Percentiles rank a stretch among this genome's conserved stretches.
These are phyloP conservation scores for Drosophila obscura DNA, from an alignment of 1,140 invertebrate genomes.

Conservation along the genomic window DNA sequence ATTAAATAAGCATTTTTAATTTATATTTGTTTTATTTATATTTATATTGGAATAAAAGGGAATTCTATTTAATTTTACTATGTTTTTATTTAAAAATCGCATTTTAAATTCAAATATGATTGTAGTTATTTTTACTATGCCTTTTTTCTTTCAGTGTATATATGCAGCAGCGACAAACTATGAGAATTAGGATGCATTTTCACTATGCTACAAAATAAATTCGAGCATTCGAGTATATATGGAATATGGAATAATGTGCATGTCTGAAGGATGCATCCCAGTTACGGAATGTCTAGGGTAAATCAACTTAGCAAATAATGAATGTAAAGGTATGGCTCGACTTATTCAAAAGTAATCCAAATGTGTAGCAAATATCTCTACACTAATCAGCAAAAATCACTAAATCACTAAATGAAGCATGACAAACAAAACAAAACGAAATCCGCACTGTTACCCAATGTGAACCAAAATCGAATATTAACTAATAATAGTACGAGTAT, in stretches of 20 bases:
- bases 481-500: neutral
- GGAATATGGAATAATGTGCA: neutral
- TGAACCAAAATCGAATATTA: slow-evolving; percentile 41
- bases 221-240: neutral
- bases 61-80: too few relatives aligned
- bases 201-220: slow-evolving; percentile 14
- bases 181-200: slow-evolving; percentile 12
- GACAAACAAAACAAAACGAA: slow-evolving; percentile 18
- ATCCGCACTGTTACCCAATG: slow-evolving; percentile 66
- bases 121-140: too few relatives aligned
- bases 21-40: too few relatives aligned
- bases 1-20: too few relatives aligned
- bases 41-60: too few relatives aligned
- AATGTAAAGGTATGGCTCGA: neutral
- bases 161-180: slow-evolving; percentile 2
- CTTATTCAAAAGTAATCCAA: slow-evolving; percentile 16
- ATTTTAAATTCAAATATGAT: too few relatives aligned
- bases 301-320: slow-evolving; percentile 18
- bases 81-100: too few relatives aligned
- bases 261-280: too few relatives aligned
- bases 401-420: slow-evolving; percentile 28
- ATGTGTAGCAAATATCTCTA: slow-evolving; percentile 37
- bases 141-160: too few relatives aligned
- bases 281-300: slow-evolving; percentile 15
- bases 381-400: slow-evolving; percentile 29